Evolutionary conservation across 2,888 invertebrate genomes (phyloP), one percentile per base, ranked within the genome.

Genomic region (Drosophila austrosaltans): DNA sequence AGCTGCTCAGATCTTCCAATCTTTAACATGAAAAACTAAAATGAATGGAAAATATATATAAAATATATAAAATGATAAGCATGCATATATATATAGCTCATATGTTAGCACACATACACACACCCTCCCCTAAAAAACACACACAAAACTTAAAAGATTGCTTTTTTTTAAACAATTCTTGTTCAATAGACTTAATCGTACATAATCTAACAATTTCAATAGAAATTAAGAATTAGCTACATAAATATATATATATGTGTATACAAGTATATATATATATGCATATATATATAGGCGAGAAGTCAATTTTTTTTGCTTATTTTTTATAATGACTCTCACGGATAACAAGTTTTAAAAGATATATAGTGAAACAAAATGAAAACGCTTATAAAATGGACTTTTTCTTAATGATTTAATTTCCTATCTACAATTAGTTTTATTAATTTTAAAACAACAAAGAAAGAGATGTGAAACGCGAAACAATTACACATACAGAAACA

Each of bases 371-470:
- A 79, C 68, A 72, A 82, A 48, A 83, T 86, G 81, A 73, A 83
- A 83, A 83, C 83, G 83, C 83, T 83, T 83, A 83, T 77, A 69
- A 74, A 60, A 83, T 83, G 74, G 83, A 83, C 83, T 83, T 83
- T 73, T 82, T 77, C 83, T 82, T 79, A 77, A 83, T 83, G 22
- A 48, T 48, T 75, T 73, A 68, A 48, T 54, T 63, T 66, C 58
- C 75, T 65, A 53, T 32, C 20, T 63, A 40, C 3, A 40, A 56
- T 59, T 78, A 79, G 70, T 74, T 81, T 72, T 69, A 69, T 73
- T 82, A 72, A 66, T 54, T 78, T 72, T 71, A 70, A 69, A 54
- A 42, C 22, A 28, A 56, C 48, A 40, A 63, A 63, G 20, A 56
- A 53, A 32, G 30, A 36, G 22, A 22, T 28, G 28, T 22, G 10